phyloP scores from a whole-genome alignment of 2,888 invertebrate genomes.

The Hydraecia micacea region DNA sequence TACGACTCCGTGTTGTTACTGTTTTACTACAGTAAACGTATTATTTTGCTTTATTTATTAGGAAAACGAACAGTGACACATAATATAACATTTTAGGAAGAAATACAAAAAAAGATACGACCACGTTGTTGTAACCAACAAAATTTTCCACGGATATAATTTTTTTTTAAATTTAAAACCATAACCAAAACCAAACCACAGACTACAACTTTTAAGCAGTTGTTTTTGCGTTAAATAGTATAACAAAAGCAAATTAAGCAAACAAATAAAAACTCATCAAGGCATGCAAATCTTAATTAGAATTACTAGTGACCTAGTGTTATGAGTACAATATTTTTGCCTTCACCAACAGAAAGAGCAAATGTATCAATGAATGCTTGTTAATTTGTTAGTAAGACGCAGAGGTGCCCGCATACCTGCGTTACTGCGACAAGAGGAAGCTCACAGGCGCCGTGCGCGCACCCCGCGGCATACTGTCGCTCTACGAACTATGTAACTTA shows the following conservation, averaged over 20 bases:
- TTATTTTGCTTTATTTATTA: not conserved
- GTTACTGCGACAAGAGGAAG: constrained; percentile 12
- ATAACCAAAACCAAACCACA: not conserved
- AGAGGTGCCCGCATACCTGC: constrained; percentile 18
- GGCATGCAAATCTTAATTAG: constrained; percentile 10
- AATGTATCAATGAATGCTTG: not conserved
- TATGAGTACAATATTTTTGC: not conserved
- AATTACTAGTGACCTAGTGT: constrained; percentile 2
- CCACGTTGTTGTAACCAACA: not conserved
- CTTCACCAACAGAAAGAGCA: not conserved
- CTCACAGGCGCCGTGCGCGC: constrained; percentile 18
- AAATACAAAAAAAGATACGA: not conserved
- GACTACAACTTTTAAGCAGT: not conserved
- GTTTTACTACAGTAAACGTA: not conserved
- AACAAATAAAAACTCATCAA: not conserved
- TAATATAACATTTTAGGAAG: not conserved
- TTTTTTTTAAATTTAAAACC: not conserved
- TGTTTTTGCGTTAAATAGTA: not conserved
- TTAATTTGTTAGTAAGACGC: constrained; percentile 2
- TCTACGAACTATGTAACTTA: constrained; percentile 10
- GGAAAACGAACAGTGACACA: not conserved
- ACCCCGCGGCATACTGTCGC: constrained; percentile 21
- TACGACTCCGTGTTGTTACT: not conserved
- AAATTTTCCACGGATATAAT: not conserved
- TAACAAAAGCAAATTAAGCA: not conserved